Evolutionary conservation across 2,797 vertebrate species (phyloP).

Genomic region (Dryobates pubescens): DNA sequence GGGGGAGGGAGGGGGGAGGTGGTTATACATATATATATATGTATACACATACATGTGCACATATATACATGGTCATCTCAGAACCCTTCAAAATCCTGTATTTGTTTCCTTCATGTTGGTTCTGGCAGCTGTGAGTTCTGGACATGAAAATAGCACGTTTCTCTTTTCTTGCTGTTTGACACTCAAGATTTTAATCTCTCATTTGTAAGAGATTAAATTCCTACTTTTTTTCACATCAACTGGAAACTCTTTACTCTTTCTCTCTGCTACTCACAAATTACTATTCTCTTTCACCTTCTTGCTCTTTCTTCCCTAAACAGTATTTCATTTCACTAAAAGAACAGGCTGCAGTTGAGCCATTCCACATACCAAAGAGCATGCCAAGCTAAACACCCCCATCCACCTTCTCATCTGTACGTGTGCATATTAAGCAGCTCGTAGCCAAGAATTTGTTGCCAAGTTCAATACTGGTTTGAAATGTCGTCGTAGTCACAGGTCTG

Average conservation of each 20-base stretch:
- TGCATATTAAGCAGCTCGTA: background rate
- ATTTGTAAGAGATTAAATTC: background rate
- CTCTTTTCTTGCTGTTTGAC: background rate
- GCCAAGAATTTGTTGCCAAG: background rate
- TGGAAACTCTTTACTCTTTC: background rate
- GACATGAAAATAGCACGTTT: background rate
- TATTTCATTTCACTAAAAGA: background rate
- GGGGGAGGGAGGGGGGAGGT: too few relatives aligned
- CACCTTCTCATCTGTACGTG: background rate
- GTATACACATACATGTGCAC: fast-evolving
- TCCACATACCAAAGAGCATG: background rate
- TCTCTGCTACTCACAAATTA: background rate
- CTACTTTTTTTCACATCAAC: background rate
- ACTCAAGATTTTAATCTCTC: background rate
- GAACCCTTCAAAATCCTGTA: background rate
- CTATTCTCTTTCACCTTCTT: background rate
- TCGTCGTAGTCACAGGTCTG: background rate
- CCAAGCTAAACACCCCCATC: background rate
- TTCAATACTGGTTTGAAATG: background rate
- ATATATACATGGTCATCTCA: background rate
- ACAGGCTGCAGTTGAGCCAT: background rate
- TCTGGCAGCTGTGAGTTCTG: background rate
- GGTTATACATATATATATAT: background rate
- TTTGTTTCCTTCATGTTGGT: background rate
- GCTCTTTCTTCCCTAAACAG: background rate